Base-by-base conservation (phyloP, 2,797 vertebrate genomes). In the Nasua narica region DNA sequence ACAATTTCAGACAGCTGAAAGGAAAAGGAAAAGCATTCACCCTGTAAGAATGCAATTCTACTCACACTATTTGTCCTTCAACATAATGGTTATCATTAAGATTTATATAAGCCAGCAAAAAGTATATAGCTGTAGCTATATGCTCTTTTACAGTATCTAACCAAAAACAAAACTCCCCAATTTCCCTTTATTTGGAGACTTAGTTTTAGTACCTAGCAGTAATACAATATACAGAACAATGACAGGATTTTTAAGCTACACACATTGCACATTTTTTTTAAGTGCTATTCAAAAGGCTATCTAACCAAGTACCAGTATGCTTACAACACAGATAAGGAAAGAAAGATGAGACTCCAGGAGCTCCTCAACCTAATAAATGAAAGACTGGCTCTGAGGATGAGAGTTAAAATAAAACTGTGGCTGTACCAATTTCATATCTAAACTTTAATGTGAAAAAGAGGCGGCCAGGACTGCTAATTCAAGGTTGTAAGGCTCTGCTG, bases 81-180 rank as follows among this genome's bases (percentile, higher is more conserved):
- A 56, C 5, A 8, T 50, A 91, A 94, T 11, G 90, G 72, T n/a
- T 89, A 43, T 32, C 50, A 76, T 54, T 86, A 92, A 48, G 91
- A 94, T 90, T 94, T 83, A 86, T 29, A 84, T 40, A 87, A 87
- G 40, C 65, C 40, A 72, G 79, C 23, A 93, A 81, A 76, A 91
- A 84, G 60, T 25, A 46, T 21, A 89, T 13, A 46, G 12, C 35
- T n/a, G 2, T 7, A 88, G 69, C 46, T 62, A 58, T 7, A 69
- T 32, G 35, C 29, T 37, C 81, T 90, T 87, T 78, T 70, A 27
- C 90, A 82, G n/a, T 37, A 69, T 11, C n/a, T 69, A 46, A 82
- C 62, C 54, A 72, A 77, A 92, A 97, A 70, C 67, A 96, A 81
- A 84, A 93, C 16, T 81, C 35, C 76, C 50, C 58, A 56, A 40